phyloP scores from a whole-genome alignment of 1,140 invertebrate genomes.

The Drosophila sp. region DNA sequence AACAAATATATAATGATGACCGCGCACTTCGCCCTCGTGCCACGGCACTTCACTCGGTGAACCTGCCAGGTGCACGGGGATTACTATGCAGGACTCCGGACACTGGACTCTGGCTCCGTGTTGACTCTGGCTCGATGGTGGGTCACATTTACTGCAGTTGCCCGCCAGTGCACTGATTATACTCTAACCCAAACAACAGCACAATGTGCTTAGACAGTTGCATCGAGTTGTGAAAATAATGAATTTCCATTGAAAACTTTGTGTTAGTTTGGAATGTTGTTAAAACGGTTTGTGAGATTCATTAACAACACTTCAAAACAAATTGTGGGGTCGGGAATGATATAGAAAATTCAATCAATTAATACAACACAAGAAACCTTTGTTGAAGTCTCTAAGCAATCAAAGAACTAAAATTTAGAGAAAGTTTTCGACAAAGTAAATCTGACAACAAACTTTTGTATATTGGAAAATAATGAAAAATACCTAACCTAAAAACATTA shows the following conservation, averaged over 20 bases:
- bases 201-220: not conserved
- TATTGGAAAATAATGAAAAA: too few relatives aligned
- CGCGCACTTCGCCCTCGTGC: slow-evolving; percentile 25
- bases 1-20: slow-evolving; percentile 72
- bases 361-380: too few relatives aligned
- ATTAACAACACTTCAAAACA: too few relatives aligned
- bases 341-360: too few relatives aligned
- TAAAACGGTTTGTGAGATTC: too few relatives aligned
- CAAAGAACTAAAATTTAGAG: too few relatives aligned
- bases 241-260: not conserved
- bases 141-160: slow-evolving; percentile 4
- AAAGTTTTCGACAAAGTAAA: too few relatives aligned
- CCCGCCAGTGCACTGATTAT: slow-evolving; percentile 4
- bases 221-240: not conserved
- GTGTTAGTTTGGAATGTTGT: too few relatives aligned
- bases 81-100: not conserved
- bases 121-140: slow-evolving; percentile 24
- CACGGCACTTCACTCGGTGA: slow-evolving; percentile 37
- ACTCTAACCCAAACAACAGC: slow-evolving; percentile 8
- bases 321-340: too few relatives aligned
- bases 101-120: slow-evolving; percentile 19
- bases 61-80: slow-evolving; percentile 1
- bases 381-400: too few relatives aligned
- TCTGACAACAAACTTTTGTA: too few relatives aligned
- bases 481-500: too few relatives aligned